phyloP scores from a whole-genome alignment of 1,140 invertebrate species.

The Phymorhynchus buccinoides region DNA sequence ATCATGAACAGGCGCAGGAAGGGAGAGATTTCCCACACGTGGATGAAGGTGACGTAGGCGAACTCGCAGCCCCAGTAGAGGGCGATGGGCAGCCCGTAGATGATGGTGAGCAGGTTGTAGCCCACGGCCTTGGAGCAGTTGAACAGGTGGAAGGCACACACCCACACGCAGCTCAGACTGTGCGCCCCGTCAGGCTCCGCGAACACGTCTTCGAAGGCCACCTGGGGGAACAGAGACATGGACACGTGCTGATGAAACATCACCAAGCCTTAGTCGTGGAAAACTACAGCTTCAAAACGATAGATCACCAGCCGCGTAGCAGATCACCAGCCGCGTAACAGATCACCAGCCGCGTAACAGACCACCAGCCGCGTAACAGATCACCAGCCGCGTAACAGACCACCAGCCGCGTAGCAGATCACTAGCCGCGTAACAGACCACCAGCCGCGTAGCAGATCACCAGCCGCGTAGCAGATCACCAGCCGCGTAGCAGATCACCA shows the following conservation, averaged over 20 bases:
- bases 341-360: neutral
- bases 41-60: constrained; percentile 81
- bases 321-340: neutral
- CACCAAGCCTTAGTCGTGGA: neutral
- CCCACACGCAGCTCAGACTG: constrained; percentile 83
- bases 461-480: no score
- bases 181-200: constrained; percentile 83
- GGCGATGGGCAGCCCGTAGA: constrained; percentile 80
- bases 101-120: constrained; percentile 80
- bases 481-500: no score
- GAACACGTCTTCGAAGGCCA: constrained; percentile 82
- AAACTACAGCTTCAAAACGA: neutral
- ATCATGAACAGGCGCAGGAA: constrained; percentile 71
- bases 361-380: neutral
- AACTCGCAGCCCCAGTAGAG: constrained; percentile 81
- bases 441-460: no score
- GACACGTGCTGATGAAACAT: neutral
- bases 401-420: no score
- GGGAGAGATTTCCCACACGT: constrained; percentile 72
- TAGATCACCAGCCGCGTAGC: neutral
- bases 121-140: constrained; percentile 80
- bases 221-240: constrained; percentile 33
- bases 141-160: constrained; percentile 81
- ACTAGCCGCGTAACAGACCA: no score
- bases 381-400: neutral